Evolutionary conservation across 35 echinoderm and acorn worm species (phyloP).

Genomic region (Ptychodera flava): DNA sequence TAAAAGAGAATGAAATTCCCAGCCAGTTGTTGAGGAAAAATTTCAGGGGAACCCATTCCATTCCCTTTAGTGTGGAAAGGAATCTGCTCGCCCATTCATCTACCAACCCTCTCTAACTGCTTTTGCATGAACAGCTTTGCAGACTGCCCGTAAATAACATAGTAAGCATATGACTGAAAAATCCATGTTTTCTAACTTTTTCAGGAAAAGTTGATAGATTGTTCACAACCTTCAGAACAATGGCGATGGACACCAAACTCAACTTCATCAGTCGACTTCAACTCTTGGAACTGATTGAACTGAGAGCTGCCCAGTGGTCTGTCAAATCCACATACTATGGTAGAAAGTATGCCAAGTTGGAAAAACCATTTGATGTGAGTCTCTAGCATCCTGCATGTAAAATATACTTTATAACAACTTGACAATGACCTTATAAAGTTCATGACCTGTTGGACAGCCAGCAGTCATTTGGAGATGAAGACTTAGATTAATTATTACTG

Average conservation of each 20-base stretch:
- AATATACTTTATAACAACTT: neutral
- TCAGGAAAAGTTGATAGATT: neutral
- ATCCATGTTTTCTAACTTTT: too few species aligned
- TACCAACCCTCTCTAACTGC: too few species aligned
- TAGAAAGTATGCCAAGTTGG: neutral
- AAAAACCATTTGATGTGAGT: neutral
- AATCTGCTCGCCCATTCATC: too few species aligned
- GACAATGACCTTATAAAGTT: neutral
- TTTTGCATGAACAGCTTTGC: too few species aligned
- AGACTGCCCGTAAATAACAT: too few species aligned
- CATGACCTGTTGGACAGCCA: neutral
- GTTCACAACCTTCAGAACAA: neutral
- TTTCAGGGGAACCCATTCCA: too few species aligned
- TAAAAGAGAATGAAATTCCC: too few species aligned
- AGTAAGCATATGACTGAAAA: too few species aligned
- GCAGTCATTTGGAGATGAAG: neutral
- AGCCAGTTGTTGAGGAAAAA: too few species aligned
- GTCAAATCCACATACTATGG: neutral
- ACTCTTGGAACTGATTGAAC: neutral
- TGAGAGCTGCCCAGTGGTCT: neutral
- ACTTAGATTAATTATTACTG: neutral
- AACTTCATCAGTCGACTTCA: neutral
- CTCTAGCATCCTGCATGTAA: neutral
- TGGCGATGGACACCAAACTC: neutral
- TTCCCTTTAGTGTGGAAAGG: too few species aligned